These are phyloP conservation scores for Acyrthosiphon pisum DNA, from an alignment of 1,140 invertebrate species.

Conservation along the genomic window DNA sequence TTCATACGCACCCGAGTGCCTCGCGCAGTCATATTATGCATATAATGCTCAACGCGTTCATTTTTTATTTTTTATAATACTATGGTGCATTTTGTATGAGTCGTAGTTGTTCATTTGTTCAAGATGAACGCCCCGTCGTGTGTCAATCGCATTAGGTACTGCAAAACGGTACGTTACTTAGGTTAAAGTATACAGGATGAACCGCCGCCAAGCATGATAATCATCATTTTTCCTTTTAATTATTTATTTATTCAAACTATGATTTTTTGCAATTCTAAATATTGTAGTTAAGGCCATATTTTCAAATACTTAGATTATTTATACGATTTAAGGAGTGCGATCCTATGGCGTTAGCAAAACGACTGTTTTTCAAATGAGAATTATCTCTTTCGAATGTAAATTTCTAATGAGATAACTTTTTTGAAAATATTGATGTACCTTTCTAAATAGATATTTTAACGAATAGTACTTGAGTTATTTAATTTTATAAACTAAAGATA, in stretches of 20 bases:
- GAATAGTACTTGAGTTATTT: too few relatives aligned
- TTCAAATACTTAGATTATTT: neutral
- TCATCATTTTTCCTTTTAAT: neutral
- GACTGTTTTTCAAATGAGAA: too few relatives aligned
- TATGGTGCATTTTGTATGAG: neutral
- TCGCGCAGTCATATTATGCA: neutral
- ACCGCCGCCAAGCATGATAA: too few relatives aligned
- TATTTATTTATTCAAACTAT: neutral
- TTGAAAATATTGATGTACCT: neutral
- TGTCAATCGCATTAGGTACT: neutral
- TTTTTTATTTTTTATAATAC: neutral
- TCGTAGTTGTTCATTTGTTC: neutral
- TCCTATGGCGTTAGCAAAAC: too few relatives aligned
- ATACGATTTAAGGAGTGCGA: too few relatives aligned
- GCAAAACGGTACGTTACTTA: neutral
- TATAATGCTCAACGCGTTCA: neutral
- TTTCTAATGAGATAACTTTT: too few relatives aligned
- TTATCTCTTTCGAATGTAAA: too few relatives aligned
- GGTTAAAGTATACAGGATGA: neutral
- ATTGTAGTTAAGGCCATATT: neutral
- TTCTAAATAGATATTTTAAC: too few relatives aligned
- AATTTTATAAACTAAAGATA: too few relatives aligned
- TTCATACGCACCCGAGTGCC: neutral
- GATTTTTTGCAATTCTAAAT: neutral
- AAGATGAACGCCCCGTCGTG: neutral